Conservation (phyloP, 2,888 invertebrate genomes). For the Xestobium rufovillosum region DNA sequence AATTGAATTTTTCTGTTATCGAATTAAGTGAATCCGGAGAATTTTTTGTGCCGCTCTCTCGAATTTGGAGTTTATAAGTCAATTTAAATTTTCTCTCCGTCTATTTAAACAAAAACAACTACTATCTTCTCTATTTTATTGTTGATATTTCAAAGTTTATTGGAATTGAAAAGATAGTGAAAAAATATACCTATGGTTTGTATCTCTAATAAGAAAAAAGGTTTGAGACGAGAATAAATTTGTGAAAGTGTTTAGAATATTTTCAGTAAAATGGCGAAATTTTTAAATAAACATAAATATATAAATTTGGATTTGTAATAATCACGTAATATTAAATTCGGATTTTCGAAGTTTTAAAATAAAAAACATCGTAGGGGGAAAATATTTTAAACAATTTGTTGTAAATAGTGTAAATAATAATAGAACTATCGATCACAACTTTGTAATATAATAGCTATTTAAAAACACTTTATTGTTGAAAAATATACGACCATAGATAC, state of each 20-base stretch:
- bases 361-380: too few relatives aligned
- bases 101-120: conserved; percentile 33
- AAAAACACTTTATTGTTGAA: conserved; percentile 40
- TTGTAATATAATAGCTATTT: conserved; percentile 39
- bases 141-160: conserved; percentile 44
- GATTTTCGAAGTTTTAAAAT: too few relatives aligned
- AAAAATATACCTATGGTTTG: conserved; percentile 30
- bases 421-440: conserved; percentile 34
- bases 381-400: too few relatives aligned
- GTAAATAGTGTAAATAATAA: conserved; percentile 39
- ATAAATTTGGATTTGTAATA: too few relatives aligned
- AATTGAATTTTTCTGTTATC: too few relatives aligned
- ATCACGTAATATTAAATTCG: too few relatives aligned
- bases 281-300: conserved; percentile 15
- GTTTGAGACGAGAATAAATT: too few relatives aligned
- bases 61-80: conserved; percentile 32
- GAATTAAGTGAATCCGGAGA: too few relatives aligned
- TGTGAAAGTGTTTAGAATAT: conserved; percentile 39
- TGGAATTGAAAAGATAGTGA: conserved; percentile 30
- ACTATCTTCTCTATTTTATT: conserved; percentile 39
- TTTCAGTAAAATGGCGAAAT: conserved; percentile 31
- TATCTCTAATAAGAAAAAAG: conserved; percentile 30
- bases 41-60: neutral
- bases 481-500: conserved; percentile 38
- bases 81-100: conserved; percentile 41